A percentile compares a stretch with the other conserved stretches of the same genome.
These are phyloP conservation scores for Pristiophorus japonicus DNA, from an alignment of 2,113 vertebrate genomes.

Conservation along the genomic window DNA sequence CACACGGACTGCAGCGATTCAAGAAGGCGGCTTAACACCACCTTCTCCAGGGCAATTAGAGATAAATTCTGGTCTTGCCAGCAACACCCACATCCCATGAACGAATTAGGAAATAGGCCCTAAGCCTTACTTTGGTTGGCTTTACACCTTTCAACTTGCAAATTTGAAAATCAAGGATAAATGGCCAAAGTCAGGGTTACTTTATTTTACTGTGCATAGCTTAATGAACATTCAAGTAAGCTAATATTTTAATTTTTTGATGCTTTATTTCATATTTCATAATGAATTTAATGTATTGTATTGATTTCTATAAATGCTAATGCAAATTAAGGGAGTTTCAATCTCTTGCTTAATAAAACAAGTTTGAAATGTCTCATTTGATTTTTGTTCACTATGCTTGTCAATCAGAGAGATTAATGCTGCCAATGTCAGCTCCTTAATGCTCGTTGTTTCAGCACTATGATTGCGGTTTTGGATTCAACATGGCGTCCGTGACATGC, in stretches of 20 bases:
- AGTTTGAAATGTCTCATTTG: not conserved
- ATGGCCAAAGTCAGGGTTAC: too few relatives aligned
- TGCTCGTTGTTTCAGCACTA: too few relatives aligned
- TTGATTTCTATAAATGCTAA: not conserved
- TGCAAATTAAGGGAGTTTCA: not conserved
- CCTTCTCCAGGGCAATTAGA: too few relatives aligned
- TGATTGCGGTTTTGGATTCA: too few relatives aligned
- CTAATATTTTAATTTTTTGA: not conserved
- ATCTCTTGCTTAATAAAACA: not conserved
- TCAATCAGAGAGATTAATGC: too few relatives aligned
- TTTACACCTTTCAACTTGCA: not conserved
- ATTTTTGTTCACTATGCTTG: too few relatives aligned
- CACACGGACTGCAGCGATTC: too few relatives aligned
- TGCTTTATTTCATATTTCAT: not conserved
- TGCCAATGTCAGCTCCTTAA: too few relatives aligned
- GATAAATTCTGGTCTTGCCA: too few relatives aligned
- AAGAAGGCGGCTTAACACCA: too few relatives aligned
- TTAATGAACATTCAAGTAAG: not conserved
- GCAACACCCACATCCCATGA: too few relatives aligned
- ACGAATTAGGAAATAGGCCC: not conserved
- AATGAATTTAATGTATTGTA: not conserved
- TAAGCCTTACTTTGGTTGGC: not conserved
- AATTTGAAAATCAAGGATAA: not conserved
- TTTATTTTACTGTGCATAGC: not conserved
- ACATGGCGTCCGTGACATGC: too few relatives aligned